Conservation (phyloP, 2,888 invertebrate genomes). For the Hanleya hanleyi region DNA sequence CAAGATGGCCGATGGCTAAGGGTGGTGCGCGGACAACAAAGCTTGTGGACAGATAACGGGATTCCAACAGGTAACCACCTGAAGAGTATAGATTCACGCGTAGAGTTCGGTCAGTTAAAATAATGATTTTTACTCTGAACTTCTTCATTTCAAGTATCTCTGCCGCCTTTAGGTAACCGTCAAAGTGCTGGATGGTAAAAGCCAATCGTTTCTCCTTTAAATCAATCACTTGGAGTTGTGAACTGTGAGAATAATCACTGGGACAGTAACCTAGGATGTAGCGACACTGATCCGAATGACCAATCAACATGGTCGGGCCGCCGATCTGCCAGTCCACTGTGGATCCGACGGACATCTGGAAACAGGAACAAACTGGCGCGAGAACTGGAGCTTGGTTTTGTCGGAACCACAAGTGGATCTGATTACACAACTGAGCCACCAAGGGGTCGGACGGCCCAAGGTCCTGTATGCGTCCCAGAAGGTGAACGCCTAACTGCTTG, state of each 20-base stretch:
- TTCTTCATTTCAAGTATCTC: background rate
- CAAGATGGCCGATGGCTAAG: background rate
- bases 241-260: background rate
- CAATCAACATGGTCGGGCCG: background rate
- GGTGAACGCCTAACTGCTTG: background rate
- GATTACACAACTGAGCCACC: background rate
- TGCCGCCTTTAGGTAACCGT: background rate
- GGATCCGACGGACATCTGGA: background rate
- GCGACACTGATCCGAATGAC: background rate
- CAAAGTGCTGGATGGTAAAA: background rate
- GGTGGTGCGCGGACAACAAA: background rate
- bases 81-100: background rate
- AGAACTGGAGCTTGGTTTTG: background rate
- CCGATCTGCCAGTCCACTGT: background rate
- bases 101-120: background rate
- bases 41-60: background rate
- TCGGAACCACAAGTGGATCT: background rate
- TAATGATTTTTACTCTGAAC: background rate
- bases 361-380: background rate
- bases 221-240: background rate
- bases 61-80: background rate
- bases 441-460: background rate
- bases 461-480: background rate
- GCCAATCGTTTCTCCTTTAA: background rate
- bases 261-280: background rate